Base-by-base conservation (phyloP, 2,888 invertebrate genomes). In the Baronia brevicornis region DNA sequence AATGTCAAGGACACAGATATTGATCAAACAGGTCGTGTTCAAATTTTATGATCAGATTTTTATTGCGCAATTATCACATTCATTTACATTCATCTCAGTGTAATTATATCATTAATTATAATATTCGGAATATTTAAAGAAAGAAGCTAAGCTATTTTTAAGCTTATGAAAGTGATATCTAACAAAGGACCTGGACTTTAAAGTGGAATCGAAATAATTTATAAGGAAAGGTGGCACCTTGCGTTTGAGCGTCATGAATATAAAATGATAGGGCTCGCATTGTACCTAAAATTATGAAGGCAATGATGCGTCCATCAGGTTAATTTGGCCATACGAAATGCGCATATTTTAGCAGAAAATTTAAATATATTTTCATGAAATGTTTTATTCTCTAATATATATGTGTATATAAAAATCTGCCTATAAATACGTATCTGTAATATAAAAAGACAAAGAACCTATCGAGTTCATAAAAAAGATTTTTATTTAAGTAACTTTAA, bases 1-100 rank as follows among this genome's bases (percentile, higher is more conserved):
- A 77, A 79, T 78, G 80, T 79, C 80, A 82, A 82, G 80, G 80
- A 71, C 79, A 70, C 54, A 48, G 51, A 61, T 79, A 80, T 80
- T 65, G 80, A 80, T 72, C 70, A 74, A 60, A 53, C 59, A 57
- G 42, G n/a, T 28, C 13, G 40, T 42, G 42, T 26, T 29, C 20
- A 21, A 29, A 28, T 38, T 19, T 18, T 18, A 5, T 9, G 19
- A 31, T 28, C 19, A 27, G 9, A 14, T 13, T 24, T 24, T 13
- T 13, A n/a, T 5, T 23, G 23, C 6, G n/a, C n/a, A n/a, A n/a
- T n/a, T n/a, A n/a, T n/a, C n/a, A n/a, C n/a, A n/a, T n/a, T n/a
- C n/a, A n/a, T n/a, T n/a, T n/a, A n/a, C n/a, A n/a, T n/a, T n/a
- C n/a, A n/a, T n/a, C n/a, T n/a, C n/a, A n/a, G n/a, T n/a, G n/a